Evolutionary conservation across 2,888 invertebrate species (phyloP).

Genomic region (Plusia festucae): DNA sequence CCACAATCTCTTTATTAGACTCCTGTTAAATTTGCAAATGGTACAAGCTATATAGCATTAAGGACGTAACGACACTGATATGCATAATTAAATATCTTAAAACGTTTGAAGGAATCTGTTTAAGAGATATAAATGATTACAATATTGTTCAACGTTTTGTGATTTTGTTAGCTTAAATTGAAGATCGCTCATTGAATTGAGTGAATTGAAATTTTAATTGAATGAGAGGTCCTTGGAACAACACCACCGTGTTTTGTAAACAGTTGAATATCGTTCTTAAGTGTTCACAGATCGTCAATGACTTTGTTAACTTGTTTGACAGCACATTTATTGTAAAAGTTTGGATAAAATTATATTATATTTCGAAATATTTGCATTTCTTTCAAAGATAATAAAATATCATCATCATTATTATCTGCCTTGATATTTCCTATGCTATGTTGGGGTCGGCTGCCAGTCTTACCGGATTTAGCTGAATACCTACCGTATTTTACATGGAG

Average conservation of each 20-base stretch:
- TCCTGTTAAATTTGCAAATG: constrained; percentile 59
- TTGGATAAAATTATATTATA: too few relatives aligned
- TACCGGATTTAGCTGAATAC: too few relatives aligned
- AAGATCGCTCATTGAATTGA: neutral
- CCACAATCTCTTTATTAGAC: constrained; percentile 60
- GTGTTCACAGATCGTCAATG: constrained; percentile 2
- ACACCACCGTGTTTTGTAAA: constrained; percentile 7
- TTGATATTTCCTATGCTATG: too few relatives aligned
- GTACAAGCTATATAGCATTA: constrained; percentile 52
- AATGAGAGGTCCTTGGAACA: neutral
- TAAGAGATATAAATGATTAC: constrained; percentile 38
- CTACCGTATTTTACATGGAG: too few relatives aligned
- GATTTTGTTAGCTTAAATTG: constrained; percentile 13
- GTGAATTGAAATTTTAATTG: constrained; percentile 11
- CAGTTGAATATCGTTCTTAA: constrained; percentile 5
- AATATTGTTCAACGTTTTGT: constrained; percentile 26
- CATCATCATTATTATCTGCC: too few relatives aligned
- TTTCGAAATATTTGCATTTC: too few relatives aligned
- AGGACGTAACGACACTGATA: constrained; percentile 47
- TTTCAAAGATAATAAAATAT: too few relatives aligned
- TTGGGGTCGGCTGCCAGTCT: too few relatives aligned
- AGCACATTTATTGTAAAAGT: too few relatives aligned
- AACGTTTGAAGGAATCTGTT: constrained; percentile 38
- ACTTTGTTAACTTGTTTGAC: neutral
- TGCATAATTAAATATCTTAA: constrained; percentile 58